Conservation (phyloP, 2,113 vertebrate genomes). For the Gyps fulvus region DNA sequence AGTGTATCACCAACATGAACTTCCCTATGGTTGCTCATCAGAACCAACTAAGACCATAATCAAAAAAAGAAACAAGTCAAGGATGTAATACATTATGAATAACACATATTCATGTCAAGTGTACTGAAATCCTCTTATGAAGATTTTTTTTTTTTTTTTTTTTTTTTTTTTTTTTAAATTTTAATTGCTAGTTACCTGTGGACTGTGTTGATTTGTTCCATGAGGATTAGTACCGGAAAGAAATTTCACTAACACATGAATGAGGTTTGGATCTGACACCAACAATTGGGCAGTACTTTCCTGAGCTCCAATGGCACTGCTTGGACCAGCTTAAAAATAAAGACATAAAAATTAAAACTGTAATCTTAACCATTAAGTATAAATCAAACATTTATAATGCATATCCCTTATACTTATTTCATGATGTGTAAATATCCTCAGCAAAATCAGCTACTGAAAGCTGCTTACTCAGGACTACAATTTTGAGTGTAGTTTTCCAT, state of each 20-base stretch:
- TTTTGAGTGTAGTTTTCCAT: background rate
- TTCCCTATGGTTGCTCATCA: background rate
- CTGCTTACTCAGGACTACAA: background rate
- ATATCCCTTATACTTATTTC: background rate
- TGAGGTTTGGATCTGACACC: conserved; percentile 93
- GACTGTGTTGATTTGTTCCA: conserved; percentile 95
- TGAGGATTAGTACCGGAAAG: conserved; percentile 94
- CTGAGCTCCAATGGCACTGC: conserved; percentile 82
- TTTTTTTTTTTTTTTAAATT: background rate
- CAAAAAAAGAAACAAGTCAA: background rate
- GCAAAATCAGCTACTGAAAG: background rate
- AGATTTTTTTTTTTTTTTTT: background rate
- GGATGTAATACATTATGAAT: background rate
- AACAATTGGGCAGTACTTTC: conserved; percentile 96
- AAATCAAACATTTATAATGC: background rate
- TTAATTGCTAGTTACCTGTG: conserved; percentile 78
- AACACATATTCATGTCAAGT: background rate
- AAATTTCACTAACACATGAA: conserved; percentile 95
- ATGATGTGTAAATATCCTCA: background rate
- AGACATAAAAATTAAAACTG: background rate
- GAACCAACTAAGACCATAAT: background rate
- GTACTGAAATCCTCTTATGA: background rate
- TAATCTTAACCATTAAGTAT: background rate
- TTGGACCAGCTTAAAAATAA: conserved; percentile 76
- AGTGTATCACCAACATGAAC: background rate